Percentiles rank a stretch among this genome's conserved stretches.
phyloP scores from a whole-genome alignment of 2,113 vertebrate genomes.

The Eurystomus gularis region DNA sequence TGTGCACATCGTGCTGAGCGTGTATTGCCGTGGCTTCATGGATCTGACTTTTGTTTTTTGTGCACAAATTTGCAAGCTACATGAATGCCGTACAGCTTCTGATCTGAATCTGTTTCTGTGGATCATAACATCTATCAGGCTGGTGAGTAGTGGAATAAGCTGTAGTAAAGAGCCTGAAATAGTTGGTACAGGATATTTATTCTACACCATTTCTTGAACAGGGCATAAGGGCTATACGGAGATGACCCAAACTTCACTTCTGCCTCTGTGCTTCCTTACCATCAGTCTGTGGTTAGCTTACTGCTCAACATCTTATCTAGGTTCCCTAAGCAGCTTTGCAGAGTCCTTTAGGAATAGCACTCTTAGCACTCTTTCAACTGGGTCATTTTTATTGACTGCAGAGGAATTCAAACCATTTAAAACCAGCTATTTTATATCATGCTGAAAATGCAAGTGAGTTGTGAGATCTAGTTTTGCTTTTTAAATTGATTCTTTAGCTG shows the following conservation, averaged over 20 bases:
- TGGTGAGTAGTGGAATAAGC: background rate
- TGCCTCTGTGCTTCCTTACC: background rate
- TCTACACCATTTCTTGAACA: background rate
- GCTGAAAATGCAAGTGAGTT: background rate
- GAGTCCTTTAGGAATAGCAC: background rate
- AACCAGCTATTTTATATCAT: background rate
- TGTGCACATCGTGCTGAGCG: background rate
- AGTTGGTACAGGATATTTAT: background rate
- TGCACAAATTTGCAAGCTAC: background rate
- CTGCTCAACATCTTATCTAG: background rate
- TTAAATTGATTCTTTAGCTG: background rate
- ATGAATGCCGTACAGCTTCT: background rate
- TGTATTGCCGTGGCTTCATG: background rate
- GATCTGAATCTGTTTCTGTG: background rate
- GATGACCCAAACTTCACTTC: background rate
- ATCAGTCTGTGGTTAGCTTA: background rate
- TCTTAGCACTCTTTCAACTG: background rate
- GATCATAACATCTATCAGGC: background rate
- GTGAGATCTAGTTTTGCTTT: background rate
- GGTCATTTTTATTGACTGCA: background rate
- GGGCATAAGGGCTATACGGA: fast-evolving
- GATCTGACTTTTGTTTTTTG: background rate
- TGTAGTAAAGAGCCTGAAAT: background rate
- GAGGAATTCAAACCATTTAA: background rate
- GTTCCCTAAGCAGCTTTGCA: background rate